Base-by-base conservation (phyloP, 2,113 vertebrate species). In the Mormyrus iriodes region DNA sequence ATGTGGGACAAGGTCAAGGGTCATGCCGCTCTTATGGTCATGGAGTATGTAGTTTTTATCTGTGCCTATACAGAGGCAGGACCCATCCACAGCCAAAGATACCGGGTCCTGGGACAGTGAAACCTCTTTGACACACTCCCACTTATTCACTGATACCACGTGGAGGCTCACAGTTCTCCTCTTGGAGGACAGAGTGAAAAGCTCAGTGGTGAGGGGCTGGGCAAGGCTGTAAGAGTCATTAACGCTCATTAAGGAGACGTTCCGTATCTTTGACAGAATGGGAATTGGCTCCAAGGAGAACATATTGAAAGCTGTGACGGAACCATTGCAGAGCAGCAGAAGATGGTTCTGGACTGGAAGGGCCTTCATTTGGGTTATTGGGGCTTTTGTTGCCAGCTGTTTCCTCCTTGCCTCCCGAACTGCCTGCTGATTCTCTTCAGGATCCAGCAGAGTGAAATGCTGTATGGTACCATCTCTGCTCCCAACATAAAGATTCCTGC, bases 271-370 rank as follows among this genome's bases (percentile, higher is more conserved):
- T 88, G 93, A 94, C 90, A 95, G 89, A 10, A 55, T 48, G 0
- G 91, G 86, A 51, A 95, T 19, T 1, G 92, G 92, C 61, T 96
- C 94, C 44, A 95, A 88, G 88, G 94, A 95, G 93, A 95, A 95
- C 94, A 95, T 95, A 94, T 95, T 94, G 58, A 95, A 89, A 65
- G 91, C 94, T 5, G 65, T 89, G 46, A 95, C 2, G 48, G 93
- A 92, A 4, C 91, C 89, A 58, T 95, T 94, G 91, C 93, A 95
- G 52, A 95, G 93, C 31, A 94, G 92, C 31, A 95, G 90, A 84
- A 96, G 94, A 82, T 95, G 94, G 93, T 95, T 95, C 89, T 94
- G 94, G 88, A 94, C 61, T 21, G 94, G 93, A 17, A 94, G 79
- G 1, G 88, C 90, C 85, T 91, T 93, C 89, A 95, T 91, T 53